Conservation (phyloP, 2,797 vertebrate species). For the Phalloptychus januarius region DNA sequence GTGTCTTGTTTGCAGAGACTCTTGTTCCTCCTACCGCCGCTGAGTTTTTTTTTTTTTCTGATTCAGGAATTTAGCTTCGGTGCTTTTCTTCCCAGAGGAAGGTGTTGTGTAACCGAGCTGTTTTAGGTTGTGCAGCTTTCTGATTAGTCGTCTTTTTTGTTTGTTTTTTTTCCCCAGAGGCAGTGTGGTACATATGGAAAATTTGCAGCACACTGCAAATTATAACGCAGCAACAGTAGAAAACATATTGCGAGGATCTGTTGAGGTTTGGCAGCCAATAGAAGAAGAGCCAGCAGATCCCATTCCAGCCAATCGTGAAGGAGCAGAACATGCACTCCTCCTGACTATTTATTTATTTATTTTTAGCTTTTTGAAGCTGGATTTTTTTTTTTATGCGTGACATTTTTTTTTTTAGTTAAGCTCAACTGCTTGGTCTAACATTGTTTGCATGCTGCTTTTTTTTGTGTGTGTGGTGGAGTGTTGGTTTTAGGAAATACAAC, state of each 20-base stretch:
- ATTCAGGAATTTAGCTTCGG: slow-evolving; percentile 33
- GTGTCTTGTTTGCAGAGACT: slow-evolving; percentile 44
- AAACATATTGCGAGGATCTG: not conserved
- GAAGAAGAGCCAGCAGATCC: slow-evolving; percentile 48
- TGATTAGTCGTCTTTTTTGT: slow-evolving; percentile 1
- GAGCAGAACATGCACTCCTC: slow-evolving; percentile 61
- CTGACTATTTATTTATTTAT: slow-evolving; percentile 2
- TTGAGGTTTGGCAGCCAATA: slow-evolving; percentile 55
- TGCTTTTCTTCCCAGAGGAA: not conserved
- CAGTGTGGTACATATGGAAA: not conserved
- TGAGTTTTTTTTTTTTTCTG: slow-evolving; percentile 40
- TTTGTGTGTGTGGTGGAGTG: not conserved
- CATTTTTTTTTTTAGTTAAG: slow-evolving; percentile 1
- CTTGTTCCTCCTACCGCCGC: slow-evolving; percentile 26
- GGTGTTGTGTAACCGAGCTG: slow-evolving; percentile 13
- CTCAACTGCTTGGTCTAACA: not conserved
- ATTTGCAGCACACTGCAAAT: not conserved
- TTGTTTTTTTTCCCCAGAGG: too few species aligned
- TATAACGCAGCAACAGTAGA: not conserved
- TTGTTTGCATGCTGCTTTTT: not conserved
- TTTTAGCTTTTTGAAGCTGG: slow-evolving; percentile 11
- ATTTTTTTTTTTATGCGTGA: slow-evolving; percentile 4
- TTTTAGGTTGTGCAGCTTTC: not conserved
- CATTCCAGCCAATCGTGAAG: slow-evolving; percentile 66
- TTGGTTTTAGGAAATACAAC: not conserved